These are phyloP conservation scores for Antechinus flavipes DNA, from an alignment of 2,113 vertebrate species.

Conservation along the genomic window DNA sequence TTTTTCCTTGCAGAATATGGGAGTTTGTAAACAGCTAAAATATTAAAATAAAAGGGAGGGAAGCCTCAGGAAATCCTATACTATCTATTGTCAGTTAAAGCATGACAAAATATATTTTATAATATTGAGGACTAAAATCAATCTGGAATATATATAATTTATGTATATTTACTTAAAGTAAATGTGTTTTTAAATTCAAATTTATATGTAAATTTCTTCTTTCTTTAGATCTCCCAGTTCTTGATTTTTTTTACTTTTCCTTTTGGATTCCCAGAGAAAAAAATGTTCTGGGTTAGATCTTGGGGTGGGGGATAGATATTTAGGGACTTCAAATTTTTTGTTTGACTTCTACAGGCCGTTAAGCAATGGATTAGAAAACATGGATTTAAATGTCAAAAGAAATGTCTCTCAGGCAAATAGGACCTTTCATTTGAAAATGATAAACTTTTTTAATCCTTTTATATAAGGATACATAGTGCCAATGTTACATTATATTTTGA, in stretches of 20 bases:
- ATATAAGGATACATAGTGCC: neutral
- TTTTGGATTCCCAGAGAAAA: neutral
- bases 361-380: neutral
- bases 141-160: neutral
- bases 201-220: constrained; percentile 27
- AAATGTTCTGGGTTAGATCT: neutral
- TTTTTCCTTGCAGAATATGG: neutral
- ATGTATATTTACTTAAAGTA: neutral
- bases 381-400: neutral
- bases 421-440: neutral
- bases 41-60: neutral
- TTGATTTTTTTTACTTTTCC: neutral
- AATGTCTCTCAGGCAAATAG: neutral
- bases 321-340: neutral
- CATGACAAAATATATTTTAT: neutral
- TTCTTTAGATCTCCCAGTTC: neutral
- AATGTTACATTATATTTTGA: neutral
- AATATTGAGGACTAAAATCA: neutral
- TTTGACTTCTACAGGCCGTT: neutral
- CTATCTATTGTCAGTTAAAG: neutral
- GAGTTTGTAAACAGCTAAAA: neutral
- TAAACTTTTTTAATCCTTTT: neutral
- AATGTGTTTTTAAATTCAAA: neutral
- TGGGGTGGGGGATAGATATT: neutral
- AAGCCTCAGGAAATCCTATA: neutral